phyloP scores from a whole-genome alignment of 2,888 invertebrate species.

The Hedya salicella region DNA sequence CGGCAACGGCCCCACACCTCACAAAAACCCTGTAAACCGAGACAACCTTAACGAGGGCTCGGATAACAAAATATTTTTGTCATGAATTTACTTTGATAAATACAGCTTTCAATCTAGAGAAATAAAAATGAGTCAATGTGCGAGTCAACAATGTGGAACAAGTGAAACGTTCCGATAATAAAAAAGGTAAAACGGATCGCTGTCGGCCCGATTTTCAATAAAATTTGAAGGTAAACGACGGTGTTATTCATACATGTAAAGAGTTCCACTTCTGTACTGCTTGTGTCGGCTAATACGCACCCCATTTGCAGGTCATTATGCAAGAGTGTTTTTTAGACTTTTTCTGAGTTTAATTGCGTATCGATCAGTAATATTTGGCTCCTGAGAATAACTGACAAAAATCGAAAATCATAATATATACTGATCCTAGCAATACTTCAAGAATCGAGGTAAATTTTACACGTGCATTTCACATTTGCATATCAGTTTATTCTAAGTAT shows the following conservation, averaged over 20 bases:
- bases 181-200: conserved; percentile 72
- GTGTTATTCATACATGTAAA: conserved; percentile 73
- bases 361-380: no score
- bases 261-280: conserved; percentile 46
- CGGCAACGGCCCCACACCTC: conserved; percentile 7
- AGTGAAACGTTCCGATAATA: conserved; percentile 76
- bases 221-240: conserved; percentile 71
- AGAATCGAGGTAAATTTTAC: no score
- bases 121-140: conserved; percentile 72
- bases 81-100: conserved; percentile 65
- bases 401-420: no score
- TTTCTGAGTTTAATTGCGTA: no score
- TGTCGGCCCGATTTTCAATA: conserved; percentile 72
- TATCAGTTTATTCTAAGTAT: neutral
- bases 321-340: no score
- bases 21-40: conserved; percentile 27
- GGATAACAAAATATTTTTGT: conserved; percentile 61
- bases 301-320: neutral
- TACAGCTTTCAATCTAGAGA: conserved; percentile 68
- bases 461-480: neutral
- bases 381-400: no score
- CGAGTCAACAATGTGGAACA: conserved; percentile 75
- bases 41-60: conserved; percentile 57
- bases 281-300: conserved; percentile 2
- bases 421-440: no score